Evolutionary conservation across 2,797 vertebrate species (phyloP), one percentile per base, ranked within the genome.

Genomic region (Phrynocephalus forsythii): DNA sequence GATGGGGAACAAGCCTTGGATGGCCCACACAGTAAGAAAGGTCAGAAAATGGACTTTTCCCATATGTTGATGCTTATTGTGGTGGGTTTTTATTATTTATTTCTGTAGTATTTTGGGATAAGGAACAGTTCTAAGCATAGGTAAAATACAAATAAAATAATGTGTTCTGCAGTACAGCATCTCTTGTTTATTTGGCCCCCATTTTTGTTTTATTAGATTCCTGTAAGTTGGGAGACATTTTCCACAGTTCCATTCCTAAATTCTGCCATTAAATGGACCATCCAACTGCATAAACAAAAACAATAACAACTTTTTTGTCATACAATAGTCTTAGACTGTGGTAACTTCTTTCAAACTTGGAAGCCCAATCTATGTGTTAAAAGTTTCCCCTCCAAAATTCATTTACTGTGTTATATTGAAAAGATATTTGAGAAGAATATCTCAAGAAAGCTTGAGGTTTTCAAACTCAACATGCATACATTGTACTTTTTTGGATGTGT

Each of bases 1-100:
- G 95, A 94, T 94, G 93, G 90, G 90, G 94, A 95, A 91, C 84
- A 92, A 93, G 91, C 90, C 89, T 94, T 95, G 93, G 95, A 93
- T 93, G 92, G 93, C 92, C 92, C 90, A 89, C 94, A 92, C 91
- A 94, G 90, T 95, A 95, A 95, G 92, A 96, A 95, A 96, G 96
- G 96, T 96, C 93, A 95, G 95, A 85, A 95, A 81, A 91, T 88
- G 83, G 89, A 92, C 88, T 90, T 91, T 89, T 11, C 90, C 91
- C 86, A 28, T 92, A 90, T 1, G 0, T 75, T 86, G 69, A 86
- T 86, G 83, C 79, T 90, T 85, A 88, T 26, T 88, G 83, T 75
- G 87, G 87, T 66, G 38, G 18, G 48, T 66, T 48, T 38, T 77
- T 66, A 44, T 44, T 44, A 44, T 48, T 56, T 9, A 66, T 76